Percentiles rank a stretch among this genome's conserved stretches.
These are phyloP conservation scores for Poecilia velifera DNA, from an alignment of 2,797 vertebrate genomes.

Conservation along the genomic window DNA sequence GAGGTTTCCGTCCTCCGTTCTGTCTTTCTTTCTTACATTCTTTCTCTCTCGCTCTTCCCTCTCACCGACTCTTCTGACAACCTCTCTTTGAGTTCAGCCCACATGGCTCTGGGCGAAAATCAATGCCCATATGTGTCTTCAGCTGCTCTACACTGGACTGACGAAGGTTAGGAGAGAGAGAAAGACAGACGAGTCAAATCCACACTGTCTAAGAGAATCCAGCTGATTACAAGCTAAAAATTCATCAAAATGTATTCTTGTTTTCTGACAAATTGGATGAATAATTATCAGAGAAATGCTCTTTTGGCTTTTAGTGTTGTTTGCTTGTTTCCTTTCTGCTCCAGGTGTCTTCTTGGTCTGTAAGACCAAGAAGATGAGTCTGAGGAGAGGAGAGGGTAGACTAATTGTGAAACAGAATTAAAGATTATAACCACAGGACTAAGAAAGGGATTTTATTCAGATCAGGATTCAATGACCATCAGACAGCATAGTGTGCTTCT, in stretches of 20 bases:
- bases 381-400: slow-evolving; percentile 80
- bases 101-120: slow-evolving; percentile 83
- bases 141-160: slow-evolving; percentile 79
- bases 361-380: no score
- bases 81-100: slow-evolving; percentile 79
- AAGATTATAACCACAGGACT: slow-evolving; percentile 89
- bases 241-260: slow-evolving; percentile 67
- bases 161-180: slow-evolving; percentile 73
- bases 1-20: slow-evolving; percentile 67
- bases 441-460: slow-evolving; percentile 84
- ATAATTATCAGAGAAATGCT: slow-evolving; percentile 74
- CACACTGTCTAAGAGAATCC: slow-evolving; percentile 42
- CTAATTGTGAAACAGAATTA: slow-evolving; percentile 94
- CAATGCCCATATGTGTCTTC: slow-evolving; percentile 84
- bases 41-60: slow-evolving; percentile 44
- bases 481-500: slow-evolving; percentile 73
- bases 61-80: slow-evolving; percentile 72
- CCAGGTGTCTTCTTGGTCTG: slow-evolving; percentile 81
- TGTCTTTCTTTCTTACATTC: slow-evolving; percentile 59
- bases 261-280: slow-evolving; percentile 72
- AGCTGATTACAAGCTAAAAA: slow-evolving; percentile 71
- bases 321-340: slow-evolving; percentile 58
- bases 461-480: slow-evolving; percentile 85
- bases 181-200: slow-evolving; percentile 59
- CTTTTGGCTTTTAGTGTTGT: slow-evolving; percentile 56